These are phyloP conservation scores for Dunckerocampus dactyliophorus DNA, from an alignment of 2,113 vertebrate species.

Conservation along the genomic window DNA sequence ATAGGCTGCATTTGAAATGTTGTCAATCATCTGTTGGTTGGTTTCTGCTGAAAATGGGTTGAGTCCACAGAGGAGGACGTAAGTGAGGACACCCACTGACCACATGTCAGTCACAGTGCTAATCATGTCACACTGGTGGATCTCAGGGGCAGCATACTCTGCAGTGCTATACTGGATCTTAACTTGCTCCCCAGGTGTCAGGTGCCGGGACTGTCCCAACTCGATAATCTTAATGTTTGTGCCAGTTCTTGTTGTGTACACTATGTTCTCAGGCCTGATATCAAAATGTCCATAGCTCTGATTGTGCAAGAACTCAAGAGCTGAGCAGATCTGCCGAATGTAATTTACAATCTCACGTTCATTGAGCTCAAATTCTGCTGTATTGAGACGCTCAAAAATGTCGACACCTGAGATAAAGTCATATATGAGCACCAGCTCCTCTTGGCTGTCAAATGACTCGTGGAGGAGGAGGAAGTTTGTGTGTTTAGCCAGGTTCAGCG, in stretches of 20 bases:
- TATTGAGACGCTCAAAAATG: slow-evolving; percentile 89
- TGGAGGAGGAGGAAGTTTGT: slow-evolving; percentile 85
- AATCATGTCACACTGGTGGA: slow-evolving; percentile 93
- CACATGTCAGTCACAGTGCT: slow-evolving; percentile 96
- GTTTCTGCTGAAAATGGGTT: slow-evolving; percentile 97
- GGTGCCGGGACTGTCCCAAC: slow-evolving; percentile 87
- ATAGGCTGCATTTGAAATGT: slow-evolving; percentile 91
- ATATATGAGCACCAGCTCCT: slow-evolving; percentile 95
- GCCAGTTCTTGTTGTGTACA: slow-evolving; percentile 89
- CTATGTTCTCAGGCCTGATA: slow-evolving; percentile 93
- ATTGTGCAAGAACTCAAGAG: slow-evolving; percentile 86
- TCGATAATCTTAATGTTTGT: slow-evolving; percentile 91
- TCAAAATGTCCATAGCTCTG: slow-evolving; percentile 92
- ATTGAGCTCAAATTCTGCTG: slow-evolving; percentile 86
- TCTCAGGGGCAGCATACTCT: slow-evolving; percentile 93
- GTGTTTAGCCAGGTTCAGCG: slow-evolving; percentile 86
- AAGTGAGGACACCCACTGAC: slow-evolving; percentile 89
- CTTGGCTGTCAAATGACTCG: slow-evolving; percentile 93
- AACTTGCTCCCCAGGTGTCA: slow-evolving; percentile 92
- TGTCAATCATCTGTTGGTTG: slow-evolving; percentile 95
- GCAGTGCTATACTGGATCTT: slow-evolving; percentile 89
- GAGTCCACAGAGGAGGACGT: slow-evolving; percentile 88
- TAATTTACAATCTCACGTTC: slow-evolving; percentile 89
- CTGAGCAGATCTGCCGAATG: slow-evolving; percentile 86
- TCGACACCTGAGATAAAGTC: slow-evolving; percentile 95